Evolutionary conservation across 1,140 invertebrate species (phyloP).

Genomic region (Globodera ellingtonae): DNA sequence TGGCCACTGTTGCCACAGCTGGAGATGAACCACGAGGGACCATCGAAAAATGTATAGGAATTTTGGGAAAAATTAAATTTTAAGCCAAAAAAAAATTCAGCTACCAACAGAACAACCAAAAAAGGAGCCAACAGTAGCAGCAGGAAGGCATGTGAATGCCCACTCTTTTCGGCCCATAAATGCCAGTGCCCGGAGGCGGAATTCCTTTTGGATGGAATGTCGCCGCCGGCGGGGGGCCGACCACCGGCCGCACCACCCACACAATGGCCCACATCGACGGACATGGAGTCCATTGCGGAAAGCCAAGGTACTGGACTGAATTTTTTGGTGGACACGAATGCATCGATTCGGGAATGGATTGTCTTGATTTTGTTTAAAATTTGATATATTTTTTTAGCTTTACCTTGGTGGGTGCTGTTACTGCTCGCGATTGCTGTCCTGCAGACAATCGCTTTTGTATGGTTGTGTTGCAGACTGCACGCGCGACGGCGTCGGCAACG

Average conservation of each 20-base stretch:
- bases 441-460: constrained; percentile 31
- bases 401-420: constrained; percentile 41
- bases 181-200: not conserved
- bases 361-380: too few species aligned
- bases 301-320: not conserved
- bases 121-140: not conserved
- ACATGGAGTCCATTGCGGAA: not conserved
- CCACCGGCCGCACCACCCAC: not conserved
- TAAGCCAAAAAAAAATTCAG: not conserved
- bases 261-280: not conserved
- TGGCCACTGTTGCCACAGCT: not conserved
- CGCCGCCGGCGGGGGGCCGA: not conserved
- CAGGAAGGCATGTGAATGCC: not conserved
- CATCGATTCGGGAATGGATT: not conserved
- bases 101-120: not conserved
- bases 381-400: not conserved
- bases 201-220: not conserved
- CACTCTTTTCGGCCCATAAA: not conserved
- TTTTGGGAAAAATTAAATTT: not conserved
- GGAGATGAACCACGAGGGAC: not conserved
- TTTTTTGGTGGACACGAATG: not conserved
- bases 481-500: constrained; percentile 11
- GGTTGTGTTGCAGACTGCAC: constrained; percentile 37
- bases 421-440: constrained; percentile 34
- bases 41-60: not conserved